Evolutionary conservation across 2,888 invertebrate genomes (phyloP), one percentile per base, ranked within the genome.

Genomic region (Pegoplata infirma): DNA sequence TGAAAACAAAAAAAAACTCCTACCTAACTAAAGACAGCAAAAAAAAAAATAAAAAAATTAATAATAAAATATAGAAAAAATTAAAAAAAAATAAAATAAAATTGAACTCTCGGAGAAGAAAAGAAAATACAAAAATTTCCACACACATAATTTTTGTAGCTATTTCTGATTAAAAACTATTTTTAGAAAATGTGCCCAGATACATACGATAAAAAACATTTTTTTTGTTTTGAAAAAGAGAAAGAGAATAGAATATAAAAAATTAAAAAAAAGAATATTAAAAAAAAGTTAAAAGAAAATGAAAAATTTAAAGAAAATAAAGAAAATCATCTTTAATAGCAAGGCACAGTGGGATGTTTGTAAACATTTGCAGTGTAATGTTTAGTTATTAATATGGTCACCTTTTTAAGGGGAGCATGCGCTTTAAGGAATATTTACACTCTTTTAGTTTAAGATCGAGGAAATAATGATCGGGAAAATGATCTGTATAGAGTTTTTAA

Each of bases 131-230:
- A 58, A 59, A 23, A 66, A 71, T 76, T 25, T 76, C 64, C 75
- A 74, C 66, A 25, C 25, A 25, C 25, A 25, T 25, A 3, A n/a
- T 32, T 36, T 53, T 80, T 84, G 85, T 88, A 85, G 89, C 89
- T 89, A 89, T 89, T 89, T 89, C 86, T 85, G 88, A 85, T 82
- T 82, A 80, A 63, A 84, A 44, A 81, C 86, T 88, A 90, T 88
- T 88, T 89, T 87, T 89, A 89, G 86, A 61, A 66, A 83, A 81
- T 84, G 83, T 86, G 87, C 89, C 89, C 88, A 88, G 89, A 86
- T 87, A 84, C 85, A 84, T 80, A 81, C 67, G 58, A 72, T 58
- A 64, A 71, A 75, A 25, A 5, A 28, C n/a, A n/a, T n/a, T n/a
- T 56, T 16, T 58, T 21, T 56, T 46, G 17, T 55, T 47, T 25